Evolutionary conservation across 2,888 invertebrate species (phyloP).

Genomic region (Oeneis ivallda): DNA sequence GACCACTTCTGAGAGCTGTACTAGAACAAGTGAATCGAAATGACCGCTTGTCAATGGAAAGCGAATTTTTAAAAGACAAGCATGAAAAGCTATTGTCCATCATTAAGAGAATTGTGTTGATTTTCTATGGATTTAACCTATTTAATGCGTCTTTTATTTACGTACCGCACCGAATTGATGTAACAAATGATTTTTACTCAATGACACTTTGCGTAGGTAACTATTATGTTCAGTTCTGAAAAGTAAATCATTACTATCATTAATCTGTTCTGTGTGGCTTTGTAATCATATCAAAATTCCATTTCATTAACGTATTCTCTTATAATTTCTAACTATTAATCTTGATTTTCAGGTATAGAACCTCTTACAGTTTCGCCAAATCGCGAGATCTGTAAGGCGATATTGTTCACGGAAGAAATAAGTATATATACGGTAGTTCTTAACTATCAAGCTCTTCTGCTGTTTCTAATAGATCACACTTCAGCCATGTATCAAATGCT

Average conservation of each 20-base stretch:
- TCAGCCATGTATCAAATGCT: conserved; percentile 60
- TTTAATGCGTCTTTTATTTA: conserved; percentile 52
- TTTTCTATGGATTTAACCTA: conserved; percentile 54
- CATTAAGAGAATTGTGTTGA: conserved; percentile 55
- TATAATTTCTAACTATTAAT: conserved; percentile 35
- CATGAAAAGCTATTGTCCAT: conserved; percentile 49
- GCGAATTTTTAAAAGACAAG: conserved; percentile 43
- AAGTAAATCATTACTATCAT: too few relatives aligned
- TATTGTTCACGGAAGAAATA: conserved; percentile 54
- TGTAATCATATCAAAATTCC: background rate
- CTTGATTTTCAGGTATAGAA: conserved; percentile 53
- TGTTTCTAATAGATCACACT: conserved; percentile 64
- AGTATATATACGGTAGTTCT: conserved; percentile 52
- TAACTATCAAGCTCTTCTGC: conserved; percentile 60
- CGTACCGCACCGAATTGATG: conserved; percentile 53
- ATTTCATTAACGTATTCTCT: too few relatives aligned
- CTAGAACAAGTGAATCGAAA: conserved; percentile 48
- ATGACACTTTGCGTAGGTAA: conserved; percentile 68
- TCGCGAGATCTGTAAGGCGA: conserved; percentile 53
- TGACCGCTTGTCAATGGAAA: conserved; percentile 47
- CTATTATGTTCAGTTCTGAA: background rate
- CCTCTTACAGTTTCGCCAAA: conserved; percentile 55
- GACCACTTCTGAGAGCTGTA: conserved; percentile 47
- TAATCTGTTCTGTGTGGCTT: background rate
- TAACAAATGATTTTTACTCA: conserved; percentile 50